Evolutionary conservation across 2,113 vertebrate genomes (phyloP).

Genomic region (Cacatua alba): DNA sequence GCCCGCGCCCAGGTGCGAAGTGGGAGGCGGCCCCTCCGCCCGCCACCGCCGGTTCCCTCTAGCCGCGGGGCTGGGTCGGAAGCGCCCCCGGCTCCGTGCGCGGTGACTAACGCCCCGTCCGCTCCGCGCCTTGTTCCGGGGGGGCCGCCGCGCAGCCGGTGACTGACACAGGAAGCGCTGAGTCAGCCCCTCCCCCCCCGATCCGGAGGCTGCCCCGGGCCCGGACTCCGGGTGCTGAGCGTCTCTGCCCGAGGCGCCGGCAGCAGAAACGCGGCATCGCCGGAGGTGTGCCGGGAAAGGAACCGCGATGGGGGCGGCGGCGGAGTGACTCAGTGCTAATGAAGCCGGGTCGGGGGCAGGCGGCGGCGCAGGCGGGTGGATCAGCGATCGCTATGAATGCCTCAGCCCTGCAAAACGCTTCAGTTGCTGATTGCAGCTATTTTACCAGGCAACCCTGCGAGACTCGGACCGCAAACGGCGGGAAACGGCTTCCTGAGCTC

Average conservation of each 20-base stretch:
- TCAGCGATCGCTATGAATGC: background rate
- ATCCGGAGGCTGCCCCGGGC: background rate
- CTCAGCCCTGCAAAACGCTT: fast-evolving
- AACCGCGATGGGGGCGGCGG: background rate
- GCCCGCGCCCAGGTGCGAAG: background rate
- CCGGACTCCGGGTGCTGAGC: background rate
- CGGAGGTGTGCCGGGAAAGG: background rate
- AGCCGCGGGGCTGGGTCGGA: background rate
- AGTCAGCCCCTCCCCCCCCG: no score
- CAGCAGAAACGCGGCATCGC: background rate
- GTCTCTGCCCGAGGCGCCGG: background rate
- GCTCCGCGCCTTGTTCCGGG: background rate
- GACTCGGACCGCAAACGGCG: fast-evolving
- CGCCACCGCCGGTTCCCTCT: background rate
- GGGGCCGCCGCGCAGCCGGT: background rate
- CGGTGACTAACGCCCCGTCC: background rate
- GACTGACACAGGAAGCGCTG: background rate
- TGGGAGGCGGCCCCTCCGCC: no score
- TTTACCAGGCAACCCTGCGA: fast-evolving
- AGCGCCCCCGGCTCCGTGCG: no score
- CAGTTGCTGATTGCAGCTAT: background rate
- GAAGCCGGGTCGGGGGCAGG: background rate
- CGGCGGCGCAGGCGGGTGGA: background rate
- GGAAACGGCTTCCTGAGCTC: background rate
- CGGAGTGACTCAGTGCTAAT: background rate